Base-by-base conservation (phyloP, 2,113 vertebrate species). In the Cryptotis parvus region DNA sequence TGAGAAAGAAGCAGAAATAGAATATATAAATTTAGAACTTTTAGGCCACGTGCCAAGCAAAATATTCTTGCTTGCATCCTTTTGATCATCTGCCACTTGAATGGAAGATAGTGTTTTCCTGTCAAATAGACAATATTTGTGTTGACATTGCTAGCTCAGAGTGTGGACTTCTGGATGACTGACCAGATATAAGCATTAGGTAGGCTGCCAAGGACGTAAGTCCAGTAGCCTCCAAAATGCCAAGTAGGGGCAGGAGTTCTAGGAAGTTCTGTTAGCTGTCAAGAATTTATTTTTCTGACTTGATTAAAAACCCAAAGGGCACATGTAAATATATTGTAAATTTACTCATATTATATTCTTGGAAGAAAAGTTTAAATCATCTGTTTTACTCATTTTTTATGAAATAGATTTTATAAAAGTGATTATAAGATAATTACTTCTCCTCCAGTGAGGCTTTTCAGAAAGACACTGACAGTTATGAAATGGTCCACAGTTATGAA, bases 1-100 rank as follows among this genome's bases (percentile, higher is more conserved):
- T 95, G 95, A 97, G 96, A 95, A 97, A 85, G 97, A 97, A 94
- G 97, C 97, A 98, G 97, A 98, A 98, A 98, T 98, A 98, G 98
- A 97, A 96, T 94, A 96, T 95, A 96, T 98, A 97, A 97, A 97
- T 97, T 98, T 98, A 98, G 98, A 98, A 97, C 93, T 96, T 97
- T 97, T 97, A 96, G 97, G 97, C 97, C 84, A 86, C n/a, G 66
- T 97, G 97, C 98, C 98, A 98, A 97, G 95, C 88, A 96, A 97
- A 97, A 97, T 97, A 98, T 97, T 97, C 97, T 96, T 94, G 95
- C 94, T 94, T 96, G 91, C 89, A 95, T 97, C 95, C 96, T 95
- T 97, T 93, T 91, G 95, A 96, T 95, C 88, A 82, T 97, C 97
- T 97, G 90, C 86, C 91, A 96, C 94, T 96, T 96, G 95, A 97